phyloP scores from a whole-genome alignment of 2,113 vertebrate genomes.

The Misgurnus mizolepis region DNA sequence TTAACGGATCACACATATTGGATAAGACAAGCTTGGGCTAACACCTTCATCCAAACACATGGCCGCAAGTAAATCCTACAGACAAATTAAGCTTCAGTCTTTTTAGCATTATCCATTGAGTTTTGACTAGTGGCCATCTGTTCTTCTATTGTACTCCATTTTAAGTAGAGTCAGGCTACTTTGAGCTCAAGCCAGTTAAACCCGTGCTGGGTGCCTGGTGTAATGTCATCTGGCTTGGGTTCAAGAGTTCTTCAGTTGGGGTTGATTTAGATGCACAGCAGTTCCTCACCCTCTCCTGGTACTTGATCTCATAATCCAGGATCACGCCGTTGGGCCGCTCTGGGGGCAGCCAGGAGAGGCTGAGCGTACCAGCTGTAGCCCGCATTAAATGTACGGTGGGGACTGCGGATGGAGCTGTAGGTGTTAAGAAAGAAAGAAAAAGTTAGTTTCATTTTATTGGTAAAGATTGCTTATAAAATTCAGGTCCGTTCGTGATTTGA shows the following conservation, averaged over 20 bases:
- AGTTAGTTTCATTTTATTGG: too few relatives aligned
- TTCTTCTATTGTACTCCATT: slow-evolving; percentile 38
- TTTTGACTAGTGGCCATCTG: slow-evolving; percentile 53
- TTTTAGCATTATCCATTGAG: slow-evolving; percentile 46
- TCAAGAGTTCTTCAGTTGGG: slow-evolving; percentile 31
- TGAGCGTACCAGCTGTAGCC: slow-evolving; percentile 90
- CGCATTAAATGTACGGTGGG: slow-evolving; percentile 92
- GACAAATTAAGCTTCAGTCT: slow-evolving; percentile 31
- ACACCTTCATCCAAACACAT: slow-evolving; percentile 10
- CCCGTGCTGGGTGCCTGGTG: slow-evolving; percentile 39
- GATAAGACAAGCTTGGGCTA: slow-evolving; percentile 8
- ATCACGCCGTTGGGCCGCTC: slow-evolving; percentile 97
- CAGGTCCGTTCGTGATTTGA: not conserved
- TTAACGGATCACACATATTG: slow-evolving; percentile 19
- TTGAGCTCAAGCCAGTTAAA: slow-evolving; percentile 39
- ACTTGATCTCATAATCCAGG: slow-evolving; percentile 98
- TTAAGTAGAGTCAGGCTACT: slow-evolving; percentile 43
- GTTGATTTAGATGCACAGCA: slow-evolving; percentile 40
- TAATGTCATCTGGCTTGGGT: slow-evolving; percentile 40
- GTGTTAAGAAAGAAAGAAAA: not conserved
- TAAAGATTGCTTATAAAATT: not conserved
- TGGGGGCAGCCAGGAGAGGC: slow-evolving; percentile 92
- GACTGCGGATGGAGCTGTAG: slow-evolving; percentile 89
- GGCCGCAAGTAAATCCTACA: slow-evolving; percentile 20
- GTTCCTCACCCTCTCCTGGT: slow-evolving; percentile 90